Base-by-base conservation (phyloP, 2,888 invertebrate genomes). In the Myopa testacea region DNA sequence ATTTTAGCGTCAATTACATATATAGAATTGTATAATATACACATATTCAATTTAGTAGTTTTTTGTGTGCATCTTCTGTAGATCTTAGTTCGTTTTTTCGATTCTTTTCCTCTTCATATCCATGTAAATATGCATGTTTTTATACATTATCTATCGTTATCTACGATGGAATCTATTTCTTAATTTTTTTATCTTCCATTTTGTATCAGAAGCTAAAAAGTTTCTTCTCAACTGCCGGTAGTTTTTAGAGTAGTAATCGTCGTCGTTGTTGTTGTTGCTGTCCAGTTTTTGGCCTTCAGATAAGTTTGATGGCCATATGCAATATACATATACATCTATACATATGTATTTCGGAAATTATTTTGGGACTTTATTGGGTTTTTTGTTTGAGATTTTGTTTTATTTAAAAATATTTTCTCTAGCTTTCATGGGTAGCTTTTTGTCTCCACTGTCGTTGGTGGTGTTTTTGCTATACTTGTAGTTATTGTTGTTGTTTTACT, bases 281-380 rank as follows among this genome's bases (percentile, higher is more conserved):
- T 65, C 55, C 34, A 37, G 16, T 52, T 80, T 58, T 45, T 68
- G 76, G 45, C 62, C 62, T 58, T 69, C 70, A 62, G 38, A 62
- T 63, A 62, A 73, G 62, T 73, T 73, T 45, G 38, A 62, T 14
- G 73, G 60, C 19, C 73, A 38, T 62, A 70, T 55, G n/a, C n/a
- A n/a, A n/a, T n/a, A n/a, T n/a, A n/a, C n/a, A n/a, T n/a, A n/a
- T n/a, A n/a, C n/a, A 67, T 40, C 14, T 34, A n/a, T 12, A 34
- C 34, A 63, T 19, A 63, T 63, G 26, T 37, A 26, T n/a, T n/a
- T 10, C 38, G 12, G 6, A 26, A 16, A 26, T 19, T 26, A 50
- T 69, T 69, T 69, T 14, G 10, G 7, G 14, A 72, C 26, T 58
- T 58, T 55, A 10, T 55, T 70, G n/a, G n/a, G n/a, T 72, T 70